Base-by-base conservation (phyloP, 1,140 invertebrate species). In the Eriocheir sinensis region DNA sequence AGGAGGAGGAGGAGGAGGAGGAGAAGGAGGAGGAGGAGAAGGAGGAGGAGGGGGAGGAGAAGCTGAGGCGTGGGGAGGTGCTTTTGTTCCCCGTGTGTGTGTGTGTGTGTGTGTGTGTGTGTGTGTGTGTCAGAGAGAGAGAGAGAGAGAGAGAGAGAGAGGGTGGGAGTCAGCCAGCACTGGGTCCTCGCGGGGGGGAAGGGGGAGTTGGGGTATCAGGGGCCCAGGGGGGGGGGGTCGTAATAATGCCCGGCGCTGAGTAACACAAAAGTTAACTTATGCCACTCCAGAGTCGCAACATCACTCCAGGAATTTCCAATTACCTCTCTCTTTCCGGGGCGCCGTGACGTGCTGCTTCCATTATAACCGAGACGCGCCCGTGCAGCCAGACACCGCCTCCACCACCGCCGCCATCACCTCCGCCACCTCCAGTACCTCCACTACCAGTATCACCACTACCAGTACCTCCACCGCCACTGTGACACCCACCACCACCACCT, bases 211-310 rank as follows among this genome's bases (percentile, higher is more conserved):
- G n/a, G n/a, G n/a, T n/a, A n/a, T n/a, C n/a, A n/a, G n/a, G 15
- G 40, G 53, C 48, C 60, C 72, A 79, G 38, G 36, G 41, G 72
- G 38, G 34, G 91, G 30, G 83, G 34, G 44, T 32, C 53, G 27
- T 90, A 90, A 90, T 90, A 90, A 90, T 90, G 38, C 89, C 53
- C 89, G 32, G 89, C n/a, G 89, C 53, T 30, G 92, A 72, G 92
- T 93, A 93, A 86, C 48, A 89, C 92, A 93, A 93, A 93, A 93
- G 83, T 93, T 93, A 88, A 93, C 92, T 93, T 93, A 93, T 93
- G 92, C 85, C 44, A 83, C 44, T 88, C 83, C n/a, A 21, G 85
- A 88, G 83, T 88, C 92, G 85, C 79, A 79, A 36, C 92, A 93
- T 93, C 92, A 86, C 92, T 89, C 85, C 44, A 93, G 85, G 92